Base-by-base conservation (phyloP, 2,113 vertebrate genomes). In the Morone saxatilis region DNA sequence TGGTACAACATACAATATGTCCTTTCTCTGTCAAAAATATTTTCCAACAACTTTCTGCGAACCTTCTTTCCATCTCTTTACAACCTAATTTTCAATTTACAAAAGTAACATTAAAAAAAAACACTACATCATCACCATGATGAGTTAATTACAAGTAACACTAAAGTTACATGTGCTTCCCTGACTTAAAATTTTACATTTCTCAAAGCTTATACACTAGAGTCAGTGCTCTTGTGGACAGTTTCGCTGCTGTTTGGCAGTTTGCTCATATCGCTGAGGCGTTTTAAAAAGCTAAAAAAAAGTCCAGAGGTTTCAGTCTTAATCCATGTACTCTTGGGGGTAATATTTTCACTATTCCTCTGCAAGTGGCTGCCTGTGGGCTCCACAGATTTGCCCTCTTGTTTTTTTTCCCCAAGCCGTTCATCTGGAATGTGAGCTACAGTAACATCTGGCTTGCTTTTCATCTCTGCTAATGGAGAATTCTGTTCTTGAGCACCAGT, bases 231-330 rank as follows among this genome's bases (percentile, higher is more conserved):
- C 3, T 81, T 92, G 4, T 77, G 85, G 31, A 70, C 68, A 1
- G 75, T 51, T 38, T 95, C 94, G 70, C 86, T 94, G 45, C 62
- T 87, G 41, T 16, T 88, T 5, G 65, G 83, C 25, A 7, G 13
- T 86, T 93, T 95, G 69, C 82, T 86, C 8, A 88, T 80, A 76
- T 94, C 94, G 51, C 93, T 87, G 20, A 95, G 83, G 14, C 94
- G 94, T 86, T 92, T 95, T 0, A 96, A 92, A 84, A 96, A 94
- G 71, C 81, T 89, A 20, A 92, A 85, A 61, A 96, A 89, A 1
- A 86, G 6, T 68, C 91, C 90, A 25, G 89, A 51, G 8, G 41
- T 68, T 7, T 93, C 94, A 6, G 88, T 77, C 66, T 91, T 94
- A 62, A 74, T 81, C 80, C 86, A 91, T 2, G 81, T 0, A 59